Evolutionary conservation across 2,797 vertebrate species (phyloP), one percentile per base, ranked within the genome.

Genomic region (Manis pentadactyla): DNA sequence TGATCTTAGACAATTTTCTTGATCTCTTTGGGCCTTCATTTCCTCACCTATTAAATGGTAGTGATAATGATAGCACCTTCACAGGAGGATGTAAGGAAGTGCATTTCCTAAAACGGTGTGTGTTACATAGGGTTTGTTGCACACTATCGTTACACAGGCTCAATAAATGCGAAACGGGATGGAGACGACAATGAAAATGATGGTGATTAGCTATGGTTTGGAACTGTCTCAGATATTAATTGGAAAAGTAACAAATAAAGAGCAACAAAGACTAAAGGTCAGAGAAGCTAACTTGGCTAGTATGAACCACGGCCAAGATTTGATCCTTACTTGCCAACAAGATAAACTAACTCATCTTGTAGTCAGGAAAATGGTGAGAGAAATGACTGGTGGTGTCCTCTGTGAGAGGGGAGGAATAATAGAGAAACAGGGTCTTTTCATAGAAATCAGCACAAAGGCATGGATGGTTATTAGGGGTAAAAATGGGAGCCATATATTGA

Each of bases 401-500:
- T 11, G 9, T 57, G 27, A 18, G 7, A 92, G 17, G 46, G 46
- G 39, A 73, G 2, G n/a, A 8, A 18, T 55, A 18, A 27, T 1
- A 31, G 57, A 61, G 81, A 77, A 77, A 37, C 12, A 25, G 31
- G 31, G 14, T 25, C 57, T 64, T 90, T 37, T 5, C 18, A 13
- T 0, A 7, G 63, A 86, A 66, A 19, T 37, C 49, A 73, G 10
- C 34, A 3, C 1, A 4, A 34, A 2, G 53, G 64, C 63, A 71
- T 39, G 94, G 93, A 85, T 91, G 93, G 93, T 92, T 93, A 49
- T 90, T 78, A 82, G 75, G 96, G 95, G 82, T 95, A 87, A 97
- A 88, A 82, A 88, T 96, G 96, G 93, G 69, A n/a, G n/a, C 55
- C 21, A 0, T 51, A 53, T 91, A 94, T 73, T 96, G 96, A 96